These are phyloP conservation scores for Catostomus latipinnis DNA, from an alignment of 2,797 vertebrate species.

Conservation along the genomic window DNA sequence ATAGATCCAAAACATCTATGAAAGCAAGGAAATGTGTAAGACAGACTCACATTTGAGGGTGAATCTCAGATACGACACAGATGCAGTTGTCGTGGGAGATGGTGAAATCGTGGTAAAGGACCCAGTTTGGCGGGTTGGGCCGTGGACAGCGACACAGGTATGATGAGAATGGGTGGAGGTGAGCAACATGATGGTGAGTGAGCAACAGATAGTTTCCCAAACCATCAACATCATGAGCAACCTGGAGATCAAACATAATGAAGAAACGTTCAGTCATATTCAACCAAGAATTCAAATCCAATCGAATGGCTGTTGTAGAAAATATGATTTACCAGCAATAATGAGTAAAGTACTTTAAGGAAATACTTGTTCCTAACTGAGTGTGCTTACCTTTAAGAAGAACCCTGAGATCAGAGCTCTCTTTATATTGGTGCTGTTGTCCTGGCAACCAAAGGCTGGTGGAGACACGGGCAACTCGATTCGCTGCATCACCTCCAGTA, in stretches of 20 bases:
- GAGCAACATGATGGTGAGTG: constrained; percentile 92
- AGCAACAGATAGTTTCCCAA: constrained; percentile 94
- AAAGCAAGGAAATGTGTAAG: too few relatives aligned
- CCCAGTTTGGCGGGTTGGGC: constrained; percentile 84
- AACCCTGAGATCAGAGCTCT: constrained; percentile 92
- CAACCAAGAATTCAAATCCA: too few relatives aligned
- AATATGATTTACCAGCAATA: too few relatives aligned
- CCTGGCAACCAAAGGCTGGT: constrained; percentile 87
- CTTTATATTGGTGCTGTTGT: constrained; percentile 89
- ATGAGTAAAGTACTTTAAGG: too few relatives aligned
- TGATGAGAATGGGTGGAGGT: constrained; percentile 86
- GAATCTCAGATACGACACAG: constrained; percentile 86
- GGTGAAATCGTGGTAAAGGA: constrained; percentile 93
- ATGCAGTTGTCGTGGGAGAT: constrained; percentile 95
- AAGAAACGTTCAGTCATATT: too few relatives aligned
- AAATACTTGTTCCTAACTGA: background rate
- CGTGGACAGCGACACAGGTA: constrained; percentile 82
- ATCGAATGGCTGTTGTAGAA: too few relatives aligned
- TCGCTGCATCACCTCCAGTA: constrained; percentile 90
- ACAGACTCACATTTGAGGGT: constrained; percentile 89
- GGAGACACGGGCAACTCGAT: constrained; percentile 92
- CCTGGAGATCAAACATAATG: constrained; percentile 70
- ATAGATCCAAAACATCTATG: too few relatives aligned
- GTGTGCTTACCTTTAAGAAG: constrained; percentile 87
- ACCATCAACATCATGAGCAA: constrained; percentile 92